phyloP scores from a whole-genome alignment of 2,888 invertebrate genomes.

The Apotomis betuletana region DNA sequence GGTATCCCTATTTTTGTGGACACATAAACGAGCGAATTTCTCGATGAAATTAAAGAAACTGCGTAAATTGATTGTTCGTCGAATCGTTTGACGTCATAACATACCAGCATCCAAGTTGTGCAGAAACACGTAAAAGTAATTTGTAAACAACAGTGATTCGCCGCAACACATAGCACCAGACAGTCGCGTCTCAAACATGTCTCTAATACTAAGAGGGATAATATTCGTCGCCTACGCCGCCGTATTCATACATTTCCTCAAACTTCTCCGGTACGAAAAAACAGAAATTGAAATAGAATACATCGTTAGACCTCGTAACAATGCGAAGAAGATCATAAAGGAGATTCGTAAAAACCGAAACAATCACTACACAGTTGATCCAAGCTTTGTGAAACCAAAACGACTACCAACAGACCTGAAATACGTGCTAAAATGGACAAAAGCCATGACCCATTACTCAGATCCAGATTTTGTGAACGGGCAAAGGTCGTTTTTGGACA shows the following conservation, averaged over 20 bases:
- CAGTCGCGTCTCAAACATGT: conserved; percentile 53
- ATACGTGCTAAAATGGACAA: conserved; percentile 64
- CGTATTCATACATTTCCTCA: conserved; percentile 57
- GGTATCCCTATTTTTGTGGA: too few relatives aligned
- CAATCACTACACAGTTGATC: conserved; percentile 47
- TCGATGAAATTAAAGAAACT: too few relatives aligned
- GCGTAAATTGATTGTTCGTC: too few relatives aligned
- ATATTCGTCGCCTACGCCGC: conserved; percentile 55
- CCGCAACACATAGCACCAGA: conserved; percentile 1
- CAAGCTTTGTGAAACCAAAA: conserved; percentile 50
- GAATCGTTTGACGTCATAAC: conserved; percentile 12
- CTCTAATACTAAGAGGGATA: conserved; percentile 56
- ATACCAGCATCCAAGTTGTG: conserved; percentile 4
- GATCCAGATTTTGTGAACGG: conserved; percentile 52
- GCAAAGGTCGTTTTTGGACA: conserved; percentile 58
- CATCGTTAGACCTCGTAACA: conserved; percentile 47
- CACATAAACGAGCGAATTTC: too few relatives aligned
- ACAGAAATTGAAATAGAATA: conserved; percentile 60
- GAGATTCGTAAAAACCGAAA: conserved; percentile 35
- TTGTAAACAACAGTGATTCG: conserved; percentile 32
- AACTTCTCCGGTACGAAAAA: conserved; percentile 47
- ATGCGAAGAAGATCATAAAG: conserved; percentile 50
- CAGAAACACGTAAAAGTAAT: conserved; percentile 24
- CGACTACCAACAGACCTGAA: conserved; percentile 65
- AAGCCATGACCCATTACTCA: conserved; percentile 53